Base-by-base conservation (phyloP, 2,113 vertebrate species). In the Hippoglossus stenolepis region DNA sequence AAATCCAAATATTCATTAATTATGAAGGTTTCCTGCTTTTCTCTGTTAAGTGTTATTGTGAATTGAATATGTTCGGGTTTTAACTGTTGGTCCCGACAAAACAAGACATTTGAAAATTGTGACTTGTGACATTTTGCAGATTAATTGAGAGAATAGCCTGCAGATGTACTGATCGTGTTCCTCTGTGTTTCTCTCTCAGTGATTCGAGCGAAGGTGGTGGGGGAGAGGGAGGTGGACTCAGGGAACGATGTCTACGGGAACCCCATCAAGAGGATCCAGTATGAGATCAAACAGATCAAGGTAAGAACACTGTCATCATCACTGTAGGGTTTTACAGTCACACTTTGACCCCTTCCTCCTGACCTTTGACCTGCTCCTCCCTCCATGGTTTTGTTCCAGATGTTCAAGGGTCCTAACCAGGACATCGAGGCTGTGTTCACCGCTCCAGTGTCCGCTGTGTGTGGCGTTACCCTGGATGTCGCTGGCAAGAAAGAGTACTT, bases 201-300 rank as follows among this genome's bases (percentile, higher is more conserved):
- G 94, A 99, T 99, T 85, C 95, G 97, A 87, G 98, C 97, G 47
- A 99, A 98, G 78, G 98, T 96, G 0, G 95, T 98, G 45, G 96
- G 95, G 7, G 95, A 93, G 18, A 95, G 94, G 84, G 97, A 98
- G 82, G 96, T 99, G 90, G 94, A 95, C 83, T 95, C 96, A 0
- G 98, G 98, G 80, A 98, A 97, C 0, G 98, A 99, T 58, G 95
- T 97, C 91, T 99, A 99, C 0, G 98, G 98, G 69, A 98, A 99
- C 83, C 98, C 98, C 12, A 99, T 99, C 94, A 99, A 99, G 89
- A 96, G 95, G 80, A 97, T 98, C 85, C 96, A 98, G 90, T 99
- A 99, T 40, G 97, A 98, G 76, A 93, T 98, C 95, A 99, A 99
- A 90, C 98, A 99, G 91, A 97, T 98, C 80, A 99, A 99, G 97